Evolutionary conservation across 1,140 invertebrate genomes (phyloP), one percentile per base, ranked within the genome.

Genomic region (Diuraphis noxia): DNA sequence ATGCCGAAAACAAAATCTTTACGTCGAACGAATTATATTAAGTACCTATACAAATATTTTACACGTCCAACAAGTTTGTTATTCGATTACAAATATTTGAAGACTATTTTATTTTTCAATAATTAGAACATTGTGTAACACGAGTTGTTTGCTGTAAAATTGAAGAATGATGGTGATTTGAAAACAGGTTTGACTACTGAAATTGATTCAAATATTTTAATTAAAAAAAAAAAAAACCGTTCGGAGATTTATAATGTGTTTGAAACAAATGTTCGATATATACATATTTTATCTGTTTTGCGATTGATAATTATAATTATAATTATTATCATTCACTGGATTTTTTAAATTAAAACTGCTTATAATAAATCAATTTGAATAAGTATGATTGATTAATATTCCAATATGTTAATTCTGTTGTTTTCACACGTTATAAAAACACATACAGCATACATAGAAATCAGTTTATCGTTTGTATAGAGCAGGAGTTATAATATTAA

Each of bases 181-280:
- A 23, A 13, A 88, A 88, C 86, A 63, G 86, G 86, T 88, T 88
- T 88, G 86, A 88, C 86, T 88, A 88, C 86, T 40, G 86, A 88
- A 88, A 88, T 88, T 88, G 86, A 88, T 88, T 88, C 86, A 7
- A 88, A 88, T 56, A 88, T 88, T 88, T 88, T 88, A 88, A 88
- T 88, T 88, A 88, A 88, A 88, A 87, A 87, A 85, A 81, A 81
- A 38, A 23, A 41, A 30, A 49, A 38, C 63, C 8, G n/a, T 10
- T 1, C 19, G 21, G 41, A 56, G 85, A 87, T 56, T 87, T 87
- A 88, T 88, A 63, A 88, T 49, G 85, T 52, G 46, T 52, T 56
- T 10, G 49, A 87, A 88, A 88, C 86, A 63, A 88, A 88, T 38
- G 36, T 56, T 52, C 25, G 9, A 3, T 38, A 43, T n/a, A n/a